phyloP scores from a whole-genome alignment of 2,113 vertebrate genomes.

The Pitta sordida region DNA sequence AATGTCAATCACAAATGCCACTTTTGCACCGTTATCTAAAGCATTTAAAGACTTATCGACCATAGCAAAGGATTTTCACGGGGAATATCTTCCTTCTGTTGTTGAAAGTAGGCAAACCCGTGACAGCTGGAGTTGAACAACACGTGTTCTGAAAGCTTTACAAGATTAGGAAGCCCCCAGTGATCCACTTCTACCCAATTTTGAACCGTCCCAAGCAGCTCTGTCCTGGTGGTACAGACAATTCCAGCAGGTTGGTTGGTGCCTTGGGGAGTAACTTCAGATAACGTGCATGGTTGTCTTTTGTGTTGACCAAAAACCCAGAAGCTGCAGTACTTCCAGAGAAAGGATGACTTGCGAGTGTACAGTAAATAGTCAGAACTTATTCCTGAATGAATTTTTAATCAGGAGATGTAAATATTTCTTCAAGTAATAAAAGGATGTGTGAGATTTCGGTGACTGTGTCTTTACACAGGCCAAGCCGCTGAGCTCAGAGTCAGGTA shows the following conservation, averaged over 20 bases:
- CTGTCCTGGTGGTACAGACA: background rate
- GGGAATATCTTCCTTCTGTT: background rate
- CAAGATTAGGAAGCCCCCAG: background rate
- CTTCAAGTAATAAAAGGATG: background rate
- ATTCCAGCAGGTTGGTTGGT: accelerated
- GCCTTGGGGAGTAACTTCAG: background rate
- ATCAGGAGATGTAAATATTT: conserved; percentile 60
- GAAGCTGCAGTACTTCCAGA: background rate
- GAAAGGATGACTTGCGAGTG: background rate
- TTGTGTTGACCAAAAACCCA: background rate
- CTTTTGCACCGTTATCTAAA: background rate
- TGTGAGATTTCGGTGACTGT: background rate
- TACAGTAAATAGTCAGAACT: conserved; percentile 10
- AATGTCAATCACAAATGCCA: background rate
- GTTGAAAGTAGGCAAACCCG: background rate
- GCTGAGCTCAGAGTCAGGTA: conserved; percentile 16
- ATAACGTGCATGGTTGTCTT: background rate
- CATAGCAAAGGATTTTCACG: accelerated
- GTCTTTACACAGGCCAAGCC: conserved; percentile 22
- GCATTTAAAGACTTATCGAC: accelerated
- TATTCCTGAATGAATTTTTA: conserved; percentile 15
- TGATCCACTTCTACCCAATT: background rate
- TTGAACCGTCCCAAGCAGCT: background rate
- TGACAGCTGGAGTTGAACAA: background rate
- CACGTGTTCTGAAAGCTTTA: background rate